Evolutionary conservation across 2,888 invertebrate species (phyloP), one percentile per base, ranked within the genome.

Genomic region (Phyllotreta striolata): DNA sequence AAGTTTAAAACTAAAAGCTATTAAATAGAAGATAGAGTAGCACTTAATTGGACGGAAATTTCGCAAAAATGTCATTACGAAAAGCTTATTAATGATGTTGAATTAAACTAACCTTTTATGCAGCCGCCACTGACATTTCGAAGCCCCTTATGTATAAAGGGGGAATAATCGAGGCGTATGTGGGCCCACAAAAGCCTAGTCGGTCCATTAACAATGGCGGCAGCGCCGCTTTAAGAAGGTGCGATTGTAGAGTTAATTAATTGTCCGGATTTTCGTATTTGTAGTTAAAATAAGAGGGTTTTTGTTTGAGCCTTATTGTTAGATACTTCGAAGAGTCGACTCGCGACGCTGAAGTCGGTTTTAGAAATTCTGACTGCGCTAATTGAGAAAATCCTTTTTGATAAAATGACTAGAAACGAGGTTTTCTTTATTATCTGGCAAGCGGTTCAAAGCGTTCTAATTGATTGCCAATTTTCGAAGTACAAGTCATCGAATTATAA

Each of bases 211-310:
- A 67, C 67, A 66, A 60, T 49, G 52, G 56, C 43, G 52, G 38
- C 35, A 39, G 38, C 39, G 58, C 57, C 62, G 64, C 59, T 52
- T 66, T 64, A 60, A 67, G 70, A 67, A 66, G 70, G 67, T 66
- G 68, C 68, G 69, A 70, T 68, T 66, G 55, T 51, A 51, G 49
- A 34, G 64, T 62, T 64, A 67, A 67, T 67, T 67, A 67, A 67
- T 67, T 62, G 66, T 49, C 54, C 51, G 59, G 59, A 59, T 55
- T 63, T 54, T 63, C 58, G 47, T 59, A 59, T 63, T 63, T 57
- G 44, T 57, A 44, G 39, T 52, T 44, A 52, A 56, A 63, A 57
- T 46, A 51, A 62, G 62, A 51, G 51, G 56, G 57, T 62, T 62
- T 62, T 57, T 63, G 62, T 54, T 59, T 34, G 51, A 6, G 12